These are phyloP conservation scores for Carabus problematicus DNA, from an alignment of 2,888 invertebrate species.

Conservation along the genomic window DNA sequence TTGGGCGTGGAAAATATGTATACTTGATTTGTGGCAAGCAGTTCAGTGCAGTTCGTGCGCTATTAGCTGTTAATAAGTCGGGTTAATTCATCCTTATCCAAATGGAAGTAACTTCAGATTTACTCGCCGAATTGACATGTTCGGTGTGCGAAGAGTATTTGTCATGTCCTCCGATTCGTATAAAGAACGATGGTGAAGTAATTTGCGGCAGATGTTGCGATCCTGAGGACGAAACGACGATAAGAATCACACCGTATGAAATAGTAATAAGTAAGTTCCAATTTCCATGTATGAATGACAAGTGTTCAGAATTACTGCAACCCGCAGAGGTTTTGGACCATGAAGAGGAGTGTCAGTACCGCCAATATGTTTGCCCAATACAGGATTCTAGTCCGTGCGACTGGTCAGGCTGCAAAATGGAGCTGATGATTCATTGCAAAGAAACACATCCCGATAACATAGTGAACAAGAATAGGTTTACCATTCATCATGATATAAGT, in stretches of 20 bases:
- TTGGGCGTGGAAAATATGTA: no score
- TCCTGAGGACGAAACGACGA: neutral
- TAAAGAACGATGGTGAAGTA: neutral
- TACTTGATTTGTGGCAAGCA: no score
- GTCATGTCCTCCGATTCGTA: neutral
- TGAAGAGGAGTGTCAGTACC: neutral
- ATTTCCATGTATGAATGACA: slow-evolving; percentile 2
- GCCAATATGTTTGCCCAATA: neutral
- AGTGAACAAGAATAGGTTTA: neutral
- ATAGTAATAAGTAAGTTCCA: neutral
- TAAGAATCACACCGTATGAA: slow-evolving; percentile 1
- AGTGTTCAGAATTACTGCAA: neutral
- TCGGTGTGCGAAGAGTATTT: neutral
- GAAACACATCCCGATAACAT: neutral
- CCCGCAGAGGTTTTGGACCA: neutral
- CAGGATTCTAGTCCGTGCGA: neutral
- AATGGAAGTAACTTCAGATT: neutral
- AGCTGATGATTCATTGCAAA: neutral
- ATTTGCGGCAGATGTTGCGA: slow-evolving; percentile 1
- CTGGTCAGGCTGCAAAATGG: neutral
- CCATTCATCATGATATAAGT: neutral
- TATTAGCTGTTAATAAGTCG: no score
- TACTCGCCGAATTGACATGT: neutral
- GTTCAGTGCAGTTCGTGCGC: no score
- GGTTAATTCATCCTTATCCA: no score